These are phyloP conservation scores for Pseudopodoces humilis DNA, from an alignment of 2,113 vertebrate species.

Conservation along the genomic window DNA sequence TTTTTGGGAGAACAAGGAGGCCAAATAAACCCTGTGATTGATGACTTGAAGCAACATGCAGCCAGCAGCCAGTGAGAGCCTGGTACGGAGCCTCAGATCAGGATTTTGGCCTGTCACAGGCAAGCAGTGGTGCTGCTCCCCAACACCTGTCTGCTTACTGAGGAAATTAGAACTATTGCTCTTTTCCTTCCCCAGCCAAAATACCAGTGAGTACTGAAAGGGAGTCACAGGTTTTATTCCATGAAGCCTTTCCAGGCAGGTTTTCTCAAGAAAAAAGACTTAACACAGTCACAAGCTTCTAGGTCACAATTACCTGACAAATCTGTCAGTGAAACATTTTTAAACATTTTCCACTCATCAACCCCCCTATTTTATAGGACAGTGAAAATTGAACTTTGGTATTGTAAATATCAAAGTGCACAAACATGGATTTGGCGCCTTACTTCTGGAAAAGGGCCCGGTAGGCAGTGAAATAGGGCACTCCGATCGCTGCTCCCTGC, in stretches of 20 bases:
- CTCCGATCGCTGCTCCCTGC: constrained; percentile 88
- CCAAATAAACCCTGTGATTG: neutral
- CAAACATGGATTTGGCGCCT: neutral
- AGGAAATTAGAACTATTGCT: neutral
- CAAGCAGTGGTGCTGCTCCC: neutral
- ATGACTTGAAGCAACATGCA: neutral
- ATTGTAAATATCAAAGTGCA: neutral
- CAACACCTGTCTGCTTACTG: too few relatives aligned
- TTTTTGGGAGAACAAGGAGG: neutral
- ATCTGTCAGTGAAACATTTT: neutral
- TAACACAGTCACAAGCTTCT: neutral
- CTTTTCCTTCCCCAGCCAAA: neutral
- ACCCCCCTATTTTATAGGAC: neutral
- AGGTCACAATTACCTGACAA: neutral
- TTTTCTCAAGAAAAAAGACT: neutral
- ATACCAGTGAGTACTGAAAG: neutral
- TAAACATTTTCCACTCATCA: neutral
- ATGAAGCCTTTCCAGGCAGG: neutral
- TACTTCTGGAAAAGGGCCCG: constrained; percentile 93
- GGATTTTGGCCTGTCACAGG: neutral
- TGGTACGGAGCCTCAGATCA: neutral
- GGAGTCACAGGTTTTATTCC: rapidly evolving
- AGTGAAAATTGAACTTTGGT: rapidly evolving
- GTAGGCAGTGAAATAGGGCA: constrained; percentile 93
- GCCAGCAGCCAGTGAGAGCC: neutral